Evolutionary conservation across 1,140 invertebrate genomes (phyloP).

Genomic region (Heliconius hewitsoni): DNA sequence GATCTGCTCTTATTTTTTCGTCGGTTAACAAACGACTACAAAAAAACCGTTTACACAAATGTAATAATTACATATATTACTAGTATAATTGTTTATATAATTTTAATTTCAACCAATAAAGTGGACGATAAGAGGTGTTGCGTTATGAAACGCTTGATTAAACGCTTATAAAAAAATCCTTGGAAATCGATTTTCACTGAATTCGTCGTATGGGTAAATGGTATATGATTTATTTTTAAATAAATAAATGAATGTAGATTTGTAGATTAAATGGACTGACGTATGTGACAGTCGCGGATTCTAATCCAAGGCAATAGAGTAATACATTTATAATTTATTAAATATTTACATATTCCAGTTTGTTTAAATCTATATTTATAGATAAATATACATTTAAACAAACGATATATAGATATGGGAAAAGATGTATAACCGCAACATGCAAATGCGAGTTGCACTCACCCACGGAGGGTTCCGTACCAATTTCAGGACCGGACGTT

Average conservation of each 20-base stretch:
- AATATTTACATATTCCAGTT: no score
- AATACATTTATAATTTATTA: no score
- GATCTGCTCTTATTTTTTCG: no score
- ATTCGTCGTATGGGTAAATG: not conserved
- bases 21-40: not conserved
- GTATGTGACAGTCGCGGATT: not conserved
- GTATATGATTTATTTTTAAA: not conserved
- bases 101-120: not conserved
- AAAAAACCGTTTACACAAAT: not conserved
- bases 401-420: no score
- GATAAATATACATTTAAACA: no score
- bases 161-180: slow-evolving; percentile 10
- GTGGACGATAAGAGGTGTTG: slow-evolving; percentile 9
- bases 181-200: slow-evolving; percentile 10
- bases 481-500: no score
- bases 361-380: no score
- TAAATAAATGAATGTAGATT: no score
- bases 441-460: no score
- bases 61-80: not conserved
- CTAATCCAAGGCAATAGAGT: no score
- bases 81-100: slow-evolving; percentile 7
- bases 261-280: not conserved
- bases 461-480: no score
- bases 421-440: no score
- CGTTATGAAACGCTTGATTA: slow-evolving; percentile 5